Evolutionary conservation across 1,140 invertebrate species (phyloP).

Genomic region (Caenorhabditis latens): DNA sequence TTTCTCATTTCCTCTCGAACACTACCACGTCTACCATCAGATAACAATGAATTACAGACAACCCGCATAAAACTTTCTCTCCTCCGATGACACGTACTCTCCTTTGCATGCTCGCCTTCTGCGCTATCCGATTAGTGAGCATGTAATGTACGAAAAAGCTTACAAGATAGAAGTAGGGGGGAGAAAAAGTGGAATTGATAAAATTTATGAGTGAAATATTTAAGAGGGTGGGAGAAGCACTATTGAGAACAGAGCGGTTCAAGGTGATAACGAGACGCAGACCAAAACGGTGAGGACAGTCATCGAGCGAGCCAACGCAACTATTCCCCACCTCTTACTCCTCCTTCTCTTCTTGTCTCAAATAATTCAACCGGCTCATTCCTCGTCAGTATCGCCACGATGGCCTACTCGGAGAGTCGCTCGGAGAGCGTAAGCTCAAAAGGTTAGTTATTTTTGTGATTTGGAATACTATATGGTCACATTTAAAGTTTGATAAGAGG

Average conservation of each 20-base stretch:
- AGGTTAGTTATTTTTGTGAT: not conserved
- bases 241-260: conserved; percentile 42
- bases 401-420: conserved; percentile 44
- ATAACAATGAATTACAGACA: conserved; percentile 49
- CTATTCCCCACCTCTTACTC: conserved; percentile 47
- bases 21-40: not conserved
- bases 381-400: conserved; percentile 47
- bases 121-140: conserved; percentile 45
- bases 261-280: conserved; percentile 36
- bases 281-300: conserved; percentile 32
- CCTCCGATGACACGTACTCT: conserved; percentile 2
- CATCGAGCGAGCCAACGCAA: conserved; percentile 34
- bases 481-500: not conserved
- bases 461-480: not conserved
- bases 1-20: not conserved
- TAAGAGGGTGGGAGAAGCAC: conserved; percentile 41
- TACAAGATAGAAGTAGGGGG: conserved; percentile 13
- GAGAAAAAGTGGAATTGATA: conserved; percentile 38
- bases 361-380: conserved; percentile 23
- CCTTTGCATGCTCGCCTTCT: conserved; percentile 23
- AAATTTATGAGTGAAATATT: conserved; percentile 53
- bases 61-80: conserved; percentile 32
- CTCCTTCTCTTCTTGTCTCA: conserved; percentile 40
- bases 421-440: conserved; percentile 49
- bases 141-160: conserved; percentile 47